Percentiles rank a stretch among this genome's conserved stretches.
These are phyloP conservation scores for Malurus elegans DNA, from an alignment of 2,113 vertebrate genomes.

Conservation along the genomic window DNA sequence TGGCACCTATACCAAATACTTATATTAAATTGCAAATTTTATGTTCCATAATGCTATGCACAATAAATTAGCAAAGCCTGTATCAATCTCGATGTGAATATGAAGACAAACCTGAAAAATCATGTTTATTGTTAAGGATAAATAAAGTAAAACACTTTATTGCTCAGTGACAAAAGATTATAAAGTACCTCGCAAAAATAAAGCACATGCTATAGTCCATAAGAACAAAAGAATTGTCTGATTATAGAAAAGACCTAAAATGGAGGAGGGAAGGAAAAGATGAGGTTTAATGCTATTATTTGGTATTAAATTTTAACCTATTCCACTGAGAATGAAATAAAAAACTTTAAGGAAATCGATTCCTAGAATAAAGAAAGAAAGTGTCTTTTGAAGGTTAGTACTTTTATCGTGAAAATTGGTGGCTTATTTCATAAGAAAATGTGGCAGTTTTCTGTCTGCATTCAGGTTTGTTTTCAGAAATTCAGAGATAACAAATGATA, in stretches of 20 bases:
- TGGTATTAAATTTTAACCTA: constrained; percentile 43
- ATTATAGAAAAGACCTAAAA: constrained; percentile 50
- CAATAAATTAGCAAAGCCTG: constrained; percentile 67
- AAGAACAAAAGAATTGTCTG: background rate
- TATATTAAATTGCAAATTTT: constrained; percentile 72
- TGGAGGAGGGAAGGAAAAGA: background rate
- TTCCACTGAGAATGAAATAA: background rate
- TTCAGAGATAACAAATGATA: background rate
- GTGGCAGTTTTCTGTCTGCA: background rate
- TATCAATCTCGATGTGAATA: constrained; percentile 66
- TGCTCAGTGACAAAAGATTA: constrained; percentile 49
- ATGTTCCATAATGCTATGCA: constrained; percentile 67
- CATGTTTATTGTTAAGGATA: constrained; percentile 68
- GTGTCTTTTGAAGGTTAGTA: background rate
- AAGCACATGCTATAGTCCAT: background rate
- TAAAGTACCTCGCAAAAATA: constrained; percentile 39
- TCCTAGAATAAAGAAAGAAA: background rate
- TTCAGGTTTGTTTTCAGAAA: background rate
- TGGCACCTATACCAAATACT: constrained; percentile 61
- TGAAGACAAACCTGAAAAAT: constrained; percentile 49
- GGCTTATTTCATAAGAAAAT: background rate
- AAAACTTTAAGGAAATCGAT: constrained; percentile 1
- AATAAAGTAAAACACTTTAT: constrained; percentile 69
- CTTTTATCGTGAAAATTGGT: background rate
- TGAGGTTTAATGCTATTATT: constrained; percentile 30